Conservation (phyloP, 2,797 vertebrate genomes). For the Miichthys miiuy region DNA sequence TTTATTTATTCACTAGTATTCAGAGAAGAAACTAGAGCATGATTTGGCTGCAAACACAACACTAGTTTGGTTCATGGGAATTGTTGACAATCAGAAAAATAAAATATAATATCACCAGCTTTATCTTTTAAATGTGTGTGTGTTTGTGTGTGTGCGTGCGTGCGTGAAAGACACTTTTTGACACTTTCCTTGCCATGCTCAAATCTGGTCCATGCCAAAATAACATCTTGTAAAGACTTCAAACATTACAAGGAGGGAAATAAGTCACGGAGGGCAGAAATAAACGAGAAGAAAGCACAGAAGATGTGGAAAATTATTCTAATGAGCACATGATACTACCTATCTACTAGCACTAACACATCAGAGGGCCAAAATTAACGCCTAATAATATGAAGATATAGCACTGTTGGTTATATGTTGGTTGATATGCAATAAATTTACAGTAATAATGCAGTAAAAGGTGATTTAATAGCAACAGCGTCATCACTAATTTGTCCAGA, state of each 20-base stretch:
- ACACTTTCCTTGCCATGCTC: slow-evolving; percentile 46
- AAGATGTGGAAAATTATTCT: slow-evolving; percentile 29
- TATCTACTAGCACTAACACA: slow-evolving; percentile 33
- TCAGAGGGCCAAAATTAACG: slow-evolving; percentile 14
- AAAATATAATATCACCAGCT: slow-evolving; percentile 39
- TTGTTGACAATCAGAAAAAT: slow-evolving; percentile 38
- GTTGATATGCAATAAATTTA: slow-evolving; percentile 71
- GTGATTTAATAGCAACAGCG: slow-evolving; percentile 27
- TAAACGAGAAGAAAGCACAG: slow-evolving; percentile 61
- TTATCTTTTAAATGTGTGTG: slow-evolving; percentile 31
- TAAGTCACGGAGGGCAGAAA: not conserved
- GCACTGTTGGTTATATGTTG: slow-evolving; percentile 44
- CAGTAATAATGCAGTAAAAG: slow-evolving; percentile 62
- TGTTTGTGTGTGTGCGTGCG: slow-evolving; percentile 13
- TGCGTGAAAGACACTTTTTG: slow-evolving; percentile 48
- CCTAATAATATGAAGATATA: slow-evolving; percentile 19
- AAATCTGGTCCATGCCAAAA: slow-evolving; percentile 74
- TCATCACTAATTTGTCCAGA: slow-evolving; percentile 31
- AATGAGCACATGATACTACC: slow-evolving; percentile 73
- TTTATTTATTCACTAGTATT: not conserved
- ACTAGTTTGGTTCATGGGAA: slow-evolving; percentile 26
- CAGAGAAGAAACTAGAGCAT: not conserved
- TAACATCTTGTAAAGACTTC: slow-evolving; percentile 60
- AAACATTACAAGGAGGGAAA: slow-evolving; percentile 45
- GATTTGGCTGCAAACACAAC: not conserved